Evolutionary conservation across 53 echinoderm and acorn worm species (phyloP), one percentile per base, ranked within the genome.

Genomic region (Mesocentrotus franciscanus): DNA sequence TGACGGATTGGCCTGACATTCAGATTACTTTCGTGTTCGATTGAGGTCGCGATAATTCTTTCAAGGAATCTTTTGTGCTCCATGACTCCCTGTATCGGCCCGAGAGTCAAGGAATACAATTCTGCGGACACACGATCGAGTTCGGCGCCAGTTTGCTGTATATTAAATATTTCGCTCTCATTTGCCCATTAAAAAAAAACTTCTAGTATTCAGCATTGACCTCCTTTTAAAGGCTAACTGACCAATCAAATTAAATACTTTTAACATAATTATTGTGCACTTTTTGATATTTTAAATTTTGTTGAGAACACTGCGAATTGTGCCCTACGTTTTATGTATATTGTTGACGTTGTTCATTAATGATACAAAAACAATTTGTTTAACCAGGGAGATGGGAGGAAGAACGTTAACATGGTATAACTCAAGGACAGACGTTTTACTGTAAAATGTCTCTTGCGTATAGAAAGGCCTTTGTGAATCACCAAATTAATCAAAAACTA

Each of bases 1-100:
- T 93, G 93, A 93, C 35, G 93, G 93, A 93, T 93, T 0, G 36
- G 30, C 49, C 49, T 93, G 93, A 59, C 93, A 93, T 61, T 83
- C 26, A 33, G 81, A 93, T 93, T 30, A 81, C 16, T 74, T 92
- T 56, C 39, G 39, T 71, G 62, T 92, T 92, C 92, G 70, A 74
- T 92, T 92, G 34, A 36, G 16, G 75, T n/a, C 55, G 17, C 22
- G 61, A 91, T 91, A 64, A 91, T 91, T 66, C 61, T 68, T 91
- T 68, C 90, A 61, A 81, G 33, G 90, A 90, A 60, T 12, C 90
- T 90, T 59, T 90, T 90, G 90, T 90, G 60, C 60, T 6, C 64
- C 64, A 36, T 18, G 81, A 36, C 81, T 81, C 81, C 22, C 18
- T 20, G 81, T 9, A 81, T 42, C 1, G 42, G 78, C 8, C 9